Evolutionary conservation across 1,140 invertebrate species (phyloP), one percentile per base, ranked within the genome.

Genomic region (Dendroctonus ponderosae): DNA sequence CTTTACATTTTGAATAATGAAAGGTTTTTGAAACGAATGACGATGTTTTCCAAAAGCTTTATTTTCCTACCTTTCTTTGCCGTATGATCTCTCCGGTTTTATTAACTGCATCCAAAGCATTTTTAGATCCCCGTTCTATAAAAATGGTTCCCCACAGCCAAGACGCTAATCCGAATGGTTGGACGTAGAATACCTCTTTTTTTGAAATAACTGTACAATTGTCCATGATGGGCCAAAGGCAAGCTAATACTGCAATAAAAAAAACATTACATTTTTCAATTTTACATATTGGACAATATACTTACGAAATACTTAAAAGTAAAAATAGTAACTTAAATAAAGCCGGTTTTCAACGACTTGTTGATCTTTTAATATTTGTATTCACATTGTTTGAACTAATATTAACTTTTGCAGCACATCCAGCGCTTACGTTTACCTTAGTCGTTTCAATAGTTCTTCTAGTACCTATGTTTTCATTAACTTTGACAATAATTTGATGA

Each of bases 71-170:
- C 67, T 76, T 76, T 61, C 72, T 58, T 12, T 68, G 54, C 56
- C 83, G 83, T 37, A 92, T 86, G 69, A 85, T 86, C 73, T 87
- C 77, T 63, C 87, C 86, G 57, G 91, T 89, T 50, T 86, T 85
- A 75, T 91, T 90, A 54, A 96, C 82, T 0, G 87, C 85, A 26
- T 85, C 80, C 46, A 86, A 83, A 0, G 92, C 89, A 70, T 85
- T 84, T 15, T 85, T 85, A 7, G 83, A 82, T 0, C 89, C 80
- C 66, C 93, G 79, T 76, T 95, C 86, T 26, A 96, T 93, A 77
- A 92, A 96, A n/a, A 96, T 85, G 0, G 91, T 90, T 9, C 93
- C 93, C 86, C 89, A 92, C 37, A 96, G 81, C 88, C 90, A 94
- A 2, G 86, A 82, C 0, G 89, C 90, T 6, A 92, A 79, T 11